These are phyloP conservation scores for Holacanthella duospinosa DNA, from an alignment of 2,888 invertebrate genomes.

Conservation along the genomic window DNA sequence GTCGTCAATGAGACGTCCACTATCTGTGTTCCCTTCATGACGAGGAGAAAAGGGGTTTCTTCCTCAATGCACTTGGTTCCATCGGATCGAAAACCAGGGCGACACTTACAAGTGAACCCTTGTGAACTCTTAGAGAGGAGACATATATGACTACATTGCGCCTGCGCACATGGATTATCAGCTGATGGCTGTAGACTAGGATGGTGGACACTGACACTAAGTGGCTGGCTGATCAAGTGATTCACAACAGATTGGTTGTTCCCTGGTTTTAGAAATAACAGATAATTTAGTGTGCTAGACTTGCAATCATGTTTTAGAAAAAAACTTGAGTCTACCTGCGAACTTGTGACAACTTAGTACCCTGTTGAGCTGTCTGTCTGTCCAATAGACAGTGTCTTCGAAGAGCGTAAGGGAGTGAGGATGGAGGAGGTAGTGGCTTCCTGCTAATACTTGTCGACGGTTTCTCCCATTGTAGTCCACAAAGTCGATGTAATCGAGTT, in stretches of 20 bases:
- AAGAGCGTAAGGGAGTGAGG: slow-evolving; percentile 91
- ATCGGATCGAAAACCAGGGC: slow-evolving; percentile 62
- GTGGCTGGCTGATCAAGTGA: slow-evolving; percentile 84
- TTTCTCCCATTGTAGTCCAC: slow-evolving; percentile 92
- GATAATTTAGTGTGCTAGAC: no score
- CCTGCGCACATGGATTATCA: slow-evolving; percentile 63
- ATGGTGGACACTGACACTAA: slow-evolving; percentile 91
- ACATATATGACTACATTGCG: slow-evolving; percentile 80
- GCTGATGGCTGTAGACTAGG: slow-evolving; percentile 77
- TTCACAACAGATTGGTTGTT: slow-evolving; percentile 86
- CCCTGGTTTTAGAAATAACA: no score
- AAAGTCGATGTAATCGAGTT: slow-evolving; percentile 93
- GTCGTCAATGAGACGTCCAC: slow-evolving; percentile 62
- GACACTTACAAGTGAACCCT: slow-evolving; percentile 82
- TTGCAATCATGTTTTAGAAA: no score
- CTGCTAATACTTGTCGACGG: slow-evolving; percentile 74
- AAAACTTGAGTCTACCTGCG: no score
- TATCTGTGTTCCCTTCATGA: slow-evolving; percentile 79
- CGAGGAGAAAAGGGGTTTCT: slow-evolving; percentile 77
- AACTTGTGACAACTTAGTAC: slow-evolving; percentile 44
- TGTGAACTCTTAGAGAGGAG: slow-evolving; percentile 48
- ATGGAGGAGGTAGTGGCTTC: slow-evolving; percentile 84
- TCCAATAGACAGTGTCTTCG: slow-evolving; percentile 95
- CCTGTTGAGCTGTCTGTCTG: slow-evolving; percentile 82
- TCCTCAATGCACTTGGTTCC: slow-evolving; percentile 70